Conservation (phyloP, 2,888 invertebrate species). For the Synergus gifuensis region DNA sequence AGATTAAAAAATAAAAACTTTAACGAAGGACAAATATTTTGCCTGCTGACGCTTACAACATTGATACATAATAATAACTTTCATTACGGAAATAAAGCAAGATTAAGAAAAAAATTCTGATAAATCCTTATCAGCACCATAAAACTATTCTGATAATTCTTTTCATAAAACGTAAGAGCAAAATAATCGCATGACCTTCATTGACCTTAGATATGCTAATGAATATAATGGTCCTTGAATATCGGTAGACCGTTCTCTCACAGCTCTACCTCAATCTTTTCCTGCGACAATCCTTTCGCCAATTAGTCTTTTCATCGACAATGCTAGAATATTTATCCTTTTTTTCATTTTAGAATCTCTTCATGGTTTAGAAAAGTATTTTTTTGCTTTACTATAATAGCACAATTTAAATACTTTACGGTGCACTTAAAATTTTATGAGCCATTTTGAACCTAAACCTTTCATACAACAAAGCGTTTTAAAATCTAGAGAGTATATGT, state of each 20-base stretch:
- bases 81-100: not conserved
- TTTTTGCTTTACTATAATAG: not conserved
- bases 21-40: too few species aligned
- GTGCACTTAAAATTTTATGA: not conserved
- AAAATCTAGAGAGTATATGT: not conserved
- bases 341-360: not conserved
- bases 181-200: not conserved
- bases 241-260: not conserved
- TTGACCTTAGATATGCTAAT: constrained; percentile 19
- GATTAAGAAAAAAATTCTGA: not conserved
- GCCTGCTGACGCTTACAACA: not conserved
- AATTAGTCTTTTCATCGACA: not conserved
- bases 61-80: not conserved
- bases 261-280: not conserved
- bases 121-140: not conserved
- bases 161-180: not conserved
- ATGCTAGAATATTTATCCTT: not conserved
- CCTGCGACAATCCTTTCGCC: constrained; percentile 7
- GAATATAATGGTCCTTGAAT: constrained; percentile 20
- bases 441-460: not conserved
- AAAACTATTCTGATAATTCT: not conserved
- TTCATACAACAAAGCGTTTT: not conserved
- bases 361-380: not conserved
- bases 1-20: too few species aligned
- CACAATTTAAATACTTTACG: not conserved